Evolutionary conservation across 2,797 vertebrate genomes (phyloP), one percentile per base, ranked within the genome.

Genomic region (Megalops cyprinoides): DNA sequence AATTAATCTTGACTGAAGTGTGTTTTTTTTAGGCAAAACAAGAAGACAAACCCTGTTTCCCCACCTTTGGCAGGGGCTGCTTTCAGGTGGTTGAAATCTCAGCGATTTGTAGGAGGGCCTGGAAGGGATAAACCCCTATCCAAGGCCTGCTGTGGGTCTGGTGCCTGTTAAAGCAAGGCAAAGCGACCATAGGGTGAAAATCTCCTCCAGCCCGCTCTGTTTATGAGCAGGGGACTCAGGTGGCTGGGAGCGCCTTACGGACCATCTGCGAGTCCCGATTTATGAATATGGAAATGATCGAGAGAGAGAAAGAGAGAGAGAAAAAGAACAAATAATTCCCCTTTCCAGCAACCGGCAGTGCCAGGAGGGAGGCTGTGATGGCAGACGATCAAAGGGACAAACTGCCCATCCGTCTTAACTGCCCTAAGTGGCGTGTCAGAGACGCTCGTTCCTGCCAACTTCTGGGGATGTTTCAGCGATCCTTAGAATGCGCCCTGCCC

Each of bases 21-120:
- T 4, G 18, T 71, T 23, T 71, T n/a, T n/a, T n/a, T n/a, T n/a
- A n/a, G n/a, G n/a, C n/a, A n/a, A n/a, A n/a, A n/a, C n/a, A n/a
- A n/a, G n/a, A n/a, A n/a, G n/a, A n/a, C n/a, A n/a, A n/a, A n/a
- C n/a, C n/a, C n/a, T n/a, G n/a, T 89, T 86, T 87, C 86, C 82
- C 85, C 89, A 92, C 91, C 90, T 94, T 90, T 94, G 93, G 93
- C 94, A 93, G 86, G 82, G 79, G 83, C 81, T 79, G 71, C 85
- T 88, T 90, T 91, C 93, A 94, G 94, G 94, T 94, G 94, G 93
- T 88, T 87, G 86, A 87, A 91, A 92, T 92, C 87, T 91, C 88
- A 91, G 91, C 85, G 86, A 86, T 89, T 75, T 83, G 84, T 86
- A 86, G 86, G 28, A 39, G 73, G 69, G 79, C 31, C 71, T 34